Evolutionary conservation across 37 sponge, comb jelly and placozoan species (phyloP), one percentile per base, ranked within the genome.

Genomic region (Amphimedon queenslandica): DNA sequence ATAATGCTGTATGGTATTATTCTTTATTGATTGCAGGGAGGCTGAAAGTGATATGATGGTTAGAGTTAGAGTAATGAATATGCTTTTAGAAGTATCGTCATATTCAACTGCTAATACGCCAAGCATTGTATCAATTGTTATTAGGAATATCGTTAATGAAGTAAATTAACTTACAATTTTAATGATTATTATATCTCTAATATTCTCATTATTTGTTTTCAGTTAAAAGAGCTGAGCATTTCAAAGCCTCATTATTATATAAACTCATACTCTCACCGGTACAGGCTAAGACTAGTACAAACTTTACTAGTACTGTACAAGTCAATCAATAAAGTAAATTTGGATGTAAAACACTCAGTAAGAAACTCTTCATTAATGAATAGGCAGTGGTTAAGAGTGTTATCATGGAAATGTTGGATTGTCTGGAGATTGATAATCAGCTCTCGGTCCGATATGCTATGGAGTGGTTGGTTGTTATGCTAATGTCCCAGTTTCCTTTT

Each of bases 371-470:
- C n/a, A n/a, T n/a, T 47, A 18, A 47, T 47, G 13, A 51, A 47
- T 16, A 88, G 88, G 57, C 27, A 36, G 42, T 60, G n/a, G 66
- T 35, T 27, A 56, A 21, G 4, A 2, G 33, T 5, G 37, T 91
- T 31, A 38, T 70, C 20, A 23, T 61, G 58, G 11, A 25, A 16
- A 56, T 77, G 30, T 72, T 89, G 8, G 38, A 77, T 34, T 41
- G 63, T 2, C 66, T 90, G 53, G 76, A 58, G 42, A 64, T 35
- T 64, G 90, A 90, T 70, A 90, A 89, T 61, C 94, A 93, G 74
- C 58, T 79, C 25, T 90, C 91, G 28, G 94, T 93, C 10, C 64
- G 86, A 20, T 73, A 84, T 41, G 39, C 73, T 55, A 71, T 90
- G 58, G 94, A 93, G 63, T 93, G 94, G 90, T 30, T 58, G 20